phyloP scores from a whole-genome alignment of 2,888 invertebrate genomes.

The Patella caerulea region DNA sequence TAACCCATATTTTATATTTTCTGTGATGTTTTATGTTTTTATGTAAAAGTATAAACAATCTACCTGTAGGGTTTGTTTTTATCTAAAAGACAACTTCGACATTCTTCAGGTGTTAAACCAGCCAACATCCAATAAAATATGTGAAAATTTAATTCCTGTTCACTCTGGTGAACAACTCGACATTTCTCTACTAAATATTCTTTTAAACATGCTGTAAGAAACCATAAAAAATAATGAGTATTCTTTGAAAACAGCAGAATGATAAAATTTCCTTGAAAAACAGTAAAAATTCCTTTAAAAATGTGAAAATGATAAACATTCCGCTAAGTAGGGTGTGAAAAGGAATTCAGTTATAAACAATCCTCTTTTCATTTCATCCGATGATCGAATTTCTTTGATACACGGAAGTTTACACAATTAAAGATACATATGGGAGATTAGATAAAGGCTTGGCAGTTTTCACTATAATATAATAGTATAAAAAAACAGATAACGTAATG shows the following conservation, averaged over 20 bases:
- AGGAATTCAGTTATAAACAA: no score
- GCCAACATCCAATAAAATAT: constrained; percentile 69
- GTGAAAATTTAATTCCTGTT: constrained; percentile 66
- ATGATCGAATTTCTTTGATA: no score
- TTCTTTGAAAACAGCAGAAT: background rate
- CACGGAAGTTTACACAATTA: no score
- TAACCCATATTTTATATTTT: constrained; percentile 8
- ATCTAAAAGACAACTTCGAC: constrained; percentile 42
- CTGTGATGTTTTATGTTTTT: background rate
- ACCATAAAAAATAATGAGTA: background rate
- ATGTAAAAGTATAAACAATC: background rate
- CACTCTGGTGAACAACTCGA: constrained; percentile 61
- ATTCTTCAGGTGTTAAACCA: constrained; percentile 61
- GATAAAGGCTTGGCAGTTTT: no score
- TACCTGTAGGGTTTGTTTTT: constrained; percentile 15
- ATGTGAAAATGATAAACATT: no score
- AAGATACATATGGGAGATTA: no score
- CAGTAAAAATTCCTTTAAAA: no score
- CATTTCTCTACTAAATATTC: constrained; percentile 69
- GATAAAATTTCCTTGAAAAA: background rate
- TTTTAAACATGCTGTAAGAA: constrained; percentile 53
- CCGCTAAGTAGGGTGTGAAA: no score
- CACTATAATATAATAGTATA: no score
- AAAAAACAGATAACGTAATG: no score
- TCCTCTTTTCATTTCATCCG: no score